Evolutionary conservation across 2,888 invertebrate species (phyloP).

Genomic region (Busseola fusca): DNA sequence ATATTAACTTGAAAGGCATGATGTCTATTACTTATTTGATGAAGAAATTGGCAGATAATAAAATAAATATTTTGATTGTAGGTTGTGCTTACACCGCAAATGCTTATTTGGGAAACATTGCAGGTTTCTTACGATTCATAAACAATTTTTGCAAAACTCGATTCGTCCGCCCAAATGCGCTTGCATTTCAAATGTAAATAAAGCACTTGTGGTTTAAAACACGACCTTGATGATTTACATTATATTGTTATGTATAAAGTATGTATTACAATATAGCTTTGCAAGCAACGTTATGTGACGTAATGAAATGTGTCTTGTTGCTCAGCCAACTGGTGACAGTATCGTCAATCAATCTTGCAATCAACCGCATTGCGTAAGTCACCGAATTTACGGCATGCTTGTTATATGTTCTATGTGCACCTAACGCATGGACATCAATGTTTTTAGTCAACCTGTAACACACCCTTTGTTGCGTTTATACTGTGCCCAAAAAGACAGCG

Average conservation of each 20-base stretch:
- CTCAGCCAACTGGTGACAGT: slow-evolving; percentile 97
- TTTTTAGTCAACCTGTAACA: slow-evolving; percentile 68
- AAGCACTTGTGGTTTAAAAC: slow-evolving; percentile 60
- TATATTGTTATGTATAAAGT: slow-evolving; percentile 66
- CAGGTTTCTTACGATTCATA: slow-evolving; percentile 12
- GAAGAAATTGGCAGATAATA: slow-evolving; percentile 47
- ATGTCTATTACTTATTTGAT: slow-evolving; percentile 54
- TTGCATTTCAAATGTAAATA: slow-evolving; percentile 45
- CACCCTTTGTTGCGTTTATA: slow-evolving; percentile 65
- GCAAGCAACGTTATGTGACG: slow-evolving; percentile 85
- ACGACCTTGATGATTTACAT: slow-evolving; percentile 50
- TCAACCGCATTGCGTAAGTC: slow-evolving; percentile 98
- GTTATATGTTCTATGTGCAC: slow-evolving; percentile 79
- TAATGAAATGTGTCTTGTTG: slow-evolving; percentile 87
- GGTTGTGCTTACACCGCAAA: slow-evolving; percentile 63
- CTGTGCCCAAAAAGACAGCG: slow-evolving; percentile 36
- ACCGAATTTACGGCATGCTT: slow-evolving; percentile 81
- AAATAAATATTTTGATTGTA: slow-evolving; percentile 29
- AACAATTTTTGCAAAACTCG: background rate
- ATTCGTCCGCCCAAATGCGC: slow-evolving; percentile 6
- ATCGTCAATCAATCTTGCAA: slow-evolving; percentile 97
- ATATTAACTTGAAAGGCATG: slow-evolving; percentile 72
- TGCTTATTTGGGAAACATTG: slow-evolving; percentile 26
- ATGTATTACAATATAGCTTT: slow-evolving; percentile 70
- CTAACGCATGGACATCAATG: slow-evolving; percentile 80